Base-by-base conservation (phyloP, 2,797 vertebrate species). In the Ispidina lecontei region DNA sequence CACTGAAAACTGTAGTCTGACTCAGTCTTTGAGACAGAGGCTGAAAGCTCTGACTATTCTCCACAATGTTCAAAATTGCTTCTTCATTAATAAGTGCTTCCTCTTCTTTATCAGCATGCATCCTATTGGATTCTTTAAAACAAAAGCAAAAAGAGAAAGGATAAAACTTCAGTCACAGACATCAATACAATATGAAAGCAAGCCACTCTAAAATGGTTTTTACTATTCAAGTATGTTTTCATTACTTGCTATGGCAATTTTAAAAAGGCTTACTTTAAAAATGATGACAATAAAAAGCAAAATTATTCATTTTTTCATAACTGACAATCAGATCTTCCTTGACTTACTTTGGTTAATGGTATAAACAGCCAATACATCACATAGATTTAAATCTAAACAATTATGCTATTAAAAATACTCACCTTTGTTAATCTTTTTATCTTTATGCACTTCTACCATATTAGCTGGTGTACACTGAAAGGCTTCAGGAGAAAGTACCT, bases 61-160 rank as follows among this genome's bases (percentile, higher is more conserved):
- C 99, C 97, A 99, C 98, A 87, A 99, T 98, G 94, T 98, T 99
- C 97, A 99, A 97, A 97, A 99, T 99, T 89, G 99, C 99, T 97
- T 99, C 98, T 97, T 99, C 99, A 91, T 99, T 99, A 94, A 99
- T 98, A 68, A 99, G 91, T 14, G 98, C 98, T 94, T 99, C 98
- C 67, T 98, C 98, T 71, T 98, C 94, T 95, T 97, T 96, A 93
- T 80, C 90, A 79, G 70, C 52, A 77, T 65, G 78, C 54, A 88
- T 85, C 77, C 64, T 95, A 75, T 2, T 46, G 14, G 91, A 90
- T 75, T 95, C 98, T 97, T 96, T 81, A 95, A 70, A 95, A 79
- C 68, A 84, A 90, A 63, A 94, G 72, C 28, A 84, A 87, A 93
- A 52, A 95, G 15, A 72, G 11, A 76, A 91, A 49, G 67, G 47